Conservation (phyloP, 2,888 invertebrate species). For the Catocala sponsa region DNA sequence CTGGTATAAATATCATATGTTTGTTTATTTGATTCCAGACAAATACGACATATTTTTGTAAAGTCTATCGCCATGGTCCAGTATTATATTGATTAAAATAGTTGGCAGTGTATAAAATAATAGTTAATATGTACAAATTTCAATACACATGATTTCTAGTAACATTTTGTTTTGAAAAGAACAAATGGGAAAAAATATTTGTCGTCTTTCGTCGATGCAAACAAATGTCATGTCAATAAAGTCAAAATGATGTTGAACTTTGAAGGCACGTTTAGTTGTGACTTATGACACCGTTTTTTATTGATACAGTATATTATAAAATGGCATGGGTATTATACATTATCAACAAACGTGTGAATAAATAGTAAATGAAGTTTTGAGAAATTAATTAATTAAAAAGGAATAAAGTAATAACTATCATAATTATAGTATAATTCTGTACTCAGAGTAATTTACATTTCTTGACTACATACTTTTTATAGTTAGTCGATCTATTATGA, state of each 20-base stretch:
- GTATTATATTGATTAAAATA: constrained; percentile 1
- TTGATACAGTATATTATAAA: no score
- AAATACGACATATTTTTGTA: constrained; percentile 75
- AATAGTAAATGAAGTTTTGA: no score
- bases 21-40: constrained; percentile 68
- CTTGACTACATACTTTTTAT: no score
- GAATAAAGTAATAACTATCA: no score
- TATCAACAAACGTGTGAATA: no score
- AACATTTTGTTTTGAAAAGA: constrained; percentile 8
- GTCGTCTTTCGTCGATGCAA: constrained; percentile 13
- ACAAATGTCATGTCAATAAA: constrained; percentile 13
- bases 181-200: background rate
- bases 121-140: constrained; percentile 41
- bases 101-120: background rate
- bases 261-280: constrained; percentile 9
- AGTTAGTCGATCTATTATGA: no score
- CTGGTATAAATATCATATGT: constrained; percentile 75
- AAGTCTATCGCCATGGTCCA: constrained; percentile 65
- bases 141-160: constrained; percentile 3
- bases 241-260: background rate
- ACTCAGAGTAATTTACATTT: no score
- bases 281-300: background rate
- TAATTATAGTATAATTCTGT: no score
- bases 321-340: no score
- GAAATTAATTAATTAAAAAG: no score